Conservation (phyloP, 1,140 invertebrate genomes). For the Drosophila azteca region DNA sequence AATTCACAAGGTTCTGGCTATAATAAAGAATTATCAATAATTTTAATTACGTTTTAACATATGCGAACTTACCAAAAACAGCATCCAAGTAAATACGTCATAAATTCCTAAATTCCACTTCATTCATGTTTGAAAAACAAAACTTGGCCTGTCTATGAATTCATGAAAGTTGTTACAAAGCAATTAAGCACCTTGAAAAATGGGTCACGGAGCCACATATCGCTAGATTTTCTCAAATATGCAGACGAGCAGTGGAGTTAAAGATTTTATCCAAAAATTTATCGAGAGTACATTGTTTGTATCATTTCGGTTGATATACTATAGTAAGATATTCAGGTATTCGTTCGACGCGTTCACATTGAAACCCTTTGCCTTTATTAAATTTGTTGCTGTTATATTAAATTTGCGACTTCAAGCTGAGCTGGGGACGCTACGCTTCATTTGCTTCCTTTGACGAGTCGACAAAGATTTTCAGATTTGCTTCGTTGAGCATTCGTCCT, state of each 20-base stretch:
- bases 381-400: conserved; percentile 70
- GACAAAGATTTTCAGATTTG: conserved; percentile 22
- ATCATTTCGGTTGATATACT: conserved; percentile 95
- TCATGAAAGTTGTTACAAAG: conserved; percentile 98
- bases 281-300: conserved; percentile 96
- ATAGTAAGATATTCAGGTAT: conserved; percentile 92
- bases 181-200: conserved; percentile 98
- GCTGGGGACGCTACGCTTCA: neutral
- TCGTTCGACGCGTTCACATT: conserved; percentile 86
- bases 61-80: conserved; percentile 87
- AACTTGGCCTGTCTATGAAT: conserved; percentile 98
- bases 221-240: conserved; percentile 96
- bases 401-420: conserved; percentile 20
- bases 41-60: neutral
- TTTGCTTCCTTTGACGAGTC: neutral
- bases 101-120: conserved; percentile 92
- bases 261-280: conserved; percentile 94
- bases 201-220: conserved; percentile 96
- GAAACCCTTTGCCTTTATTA: conserved; percentile 87
- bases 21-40: conserved; percentile 15
- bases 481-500: conserved; percentile 8
- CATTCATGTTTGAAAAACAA: conserved; percentile 96
- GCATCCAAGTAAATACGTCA: conserved; percentile 96
- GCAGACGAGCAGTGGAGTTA: conserved; percentile 95
- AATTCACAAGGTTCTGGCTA: conserved; percentile 90